Conservation (phyloP, 2,888 invertebrate species). For the Cylloceria caligata region DNA sequence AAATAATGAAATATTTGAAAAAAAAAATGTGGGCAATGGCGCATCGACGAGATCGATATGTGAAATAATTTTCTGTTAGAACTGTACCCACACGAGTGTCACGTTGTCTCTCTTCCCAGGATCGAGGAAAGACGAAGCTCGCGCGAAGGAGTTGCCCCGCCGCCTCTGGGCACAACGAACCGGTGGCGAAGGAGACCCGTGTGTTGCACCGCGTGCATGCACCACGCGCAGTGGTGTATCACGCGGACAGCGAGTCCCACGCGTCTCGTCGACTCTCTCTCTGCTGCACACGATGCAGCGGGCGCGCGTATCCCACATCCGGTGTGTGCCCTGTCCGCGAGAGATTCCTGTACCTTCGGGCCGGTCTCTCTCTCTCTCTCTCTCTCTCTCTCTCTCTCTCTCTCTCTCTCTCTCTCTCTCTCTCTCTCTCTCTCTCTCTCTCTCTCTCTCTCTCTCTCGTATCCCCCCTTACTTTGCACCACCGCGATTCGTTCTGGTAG, state of each 20-base stretch:
- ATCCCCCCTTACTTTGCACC: no score
- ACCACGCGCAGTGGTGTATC: constrained; percentile 48
- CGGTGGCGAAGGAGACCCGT: constrained; percentile 40
- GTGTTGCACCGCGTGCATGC: background rate
- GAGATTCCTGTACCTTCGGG: constrained; percentile 59
- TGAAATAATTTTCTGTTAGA: constrained; percentile 29
- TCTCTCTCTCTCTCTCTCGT: background rate
- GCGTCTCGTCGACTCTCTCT: constrained; percentile 60
- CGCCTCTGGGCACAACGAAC: constrained; percentile 64
- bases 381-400: background rate
- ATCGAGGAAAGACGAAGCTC: constrained; percentile 39
- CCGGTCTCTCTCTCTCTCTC: constrained; percentile 44
- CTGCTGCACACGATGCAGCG: constrained; percentile 10
- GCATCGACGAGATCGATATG: background rate
- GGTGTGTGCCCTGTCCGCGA: constrained; percentile 68
- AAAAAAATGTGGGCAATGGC: background rate
- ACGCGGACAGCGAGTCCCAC: constrained; percentile 65
- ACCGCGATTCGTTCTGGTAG: background rate
- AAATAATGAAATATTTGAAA: background rate
- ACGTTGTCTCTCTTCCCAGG: constrained; percentile 16
- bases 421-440: background rate
- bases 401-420: constrained; percentile 26
- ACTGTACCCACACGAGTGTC: constrained; percentile 24
- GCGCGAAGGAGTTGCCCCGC: constrained; percentile 41
- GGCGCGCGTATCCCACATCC: constrained; percentile 77